Evolutionary conservation across 37 sponge, comb jelly and placozoan genomes (phyloP).

Genomic region (Ianthella basta): DNA sequence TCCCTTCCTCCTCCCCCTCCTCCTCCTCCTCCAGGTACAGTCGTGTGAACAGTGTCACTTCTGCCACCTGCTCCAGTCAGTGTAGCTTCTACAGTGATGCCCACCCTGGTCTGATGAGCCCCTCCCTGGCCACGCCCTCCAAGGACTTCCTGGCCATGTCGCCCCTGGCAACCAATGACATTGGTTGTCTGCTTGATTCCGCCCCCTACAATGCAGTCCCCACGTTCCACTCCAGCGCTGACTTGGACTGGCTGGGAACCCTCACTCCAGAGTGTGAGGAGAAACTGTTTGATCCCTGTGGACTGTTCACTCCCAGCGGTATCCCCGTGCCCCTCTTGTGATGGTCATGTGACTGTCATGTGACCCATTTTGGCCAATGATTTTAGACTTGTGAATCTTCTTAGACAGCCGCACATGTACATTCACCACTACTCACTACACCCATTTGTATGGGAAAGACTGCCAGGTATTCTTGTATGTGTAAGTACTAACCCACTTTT

Average conservation of each 20-base stretch:
- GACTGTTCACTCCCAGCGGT: neutral
- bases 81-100: neutral
- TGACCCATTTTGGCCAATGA: neutral
- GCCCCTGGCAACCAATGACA: neutral
- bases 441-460: no score
- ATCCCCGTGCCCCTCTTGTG: neutral
- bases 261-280: slow-evolving; percentile 16
- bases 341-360: slow-evolving; percentile 1
- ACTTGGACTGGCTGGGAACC: neutral
- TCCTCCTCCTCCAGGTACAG: neutral
- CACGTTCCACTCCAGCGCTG: neutral
- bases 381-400: neutral
- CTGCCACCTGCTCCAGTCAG: neutral
- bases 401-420: slow-evolving; percentile 26
- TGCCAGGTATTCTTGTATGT: no score
- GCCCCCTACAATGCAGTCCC: neutral
- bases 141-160: neutral
- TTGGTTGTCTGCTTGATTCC: slow-evolving; percentile 5
- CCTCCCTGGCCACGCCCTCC: neutral
- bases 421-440: neutral
- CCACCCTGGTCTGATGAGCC: slow-evolving; percentile 21
- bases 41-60: neutral
- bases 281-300: neutral
- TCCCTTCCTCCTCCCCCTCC: neutral
- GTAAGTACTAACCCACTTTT: no score